phyloP scores from a whole-genome alignment of 2,888 invertebrate species.

The Lissocephala sabroskyi region DNA sequence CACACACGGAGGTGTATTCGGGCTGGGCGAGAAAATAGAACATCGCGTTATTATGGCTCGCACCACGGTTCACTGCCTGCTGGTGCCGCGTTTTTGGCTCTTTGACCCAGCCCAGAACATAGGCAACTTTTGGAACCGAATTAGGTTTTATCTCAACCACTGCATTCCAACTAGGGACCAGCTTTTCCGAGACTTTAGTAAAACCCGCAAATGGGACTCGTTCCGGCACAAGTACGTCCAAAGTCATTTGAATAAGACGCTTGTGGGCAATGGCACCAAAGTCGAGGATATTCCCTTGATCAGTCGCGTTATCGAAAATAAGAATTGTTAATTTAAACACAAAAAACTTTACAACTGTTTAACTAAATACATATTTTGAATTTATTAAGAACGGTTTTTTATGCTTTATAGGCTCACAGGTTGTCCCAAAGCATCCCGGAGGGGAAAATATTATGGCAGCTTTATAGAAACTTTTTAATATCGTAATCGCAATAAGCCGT shows the following conservation, averaged over 20 bases:
- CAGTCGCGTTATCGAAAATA: too few relatives aligned
- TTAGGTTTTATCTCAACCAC: constrained; percentile 60
- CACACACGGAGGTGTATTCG: constrained; percentile 74
- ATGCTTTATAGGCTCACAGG: too few relatives aligned
- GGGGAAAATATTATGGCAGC: too few relatives aligned
- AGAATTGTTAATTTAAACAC: too few relatives aligned
- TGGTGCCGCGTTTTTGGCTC: constrained; percentile 81
- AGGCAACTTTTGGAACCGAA: constrained; percentile 70
- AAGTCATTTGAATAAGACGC: not conserved
- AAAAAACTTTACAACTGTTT: too few relatives aligned
- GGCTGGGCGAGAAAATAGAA: constrained; percentile 80
- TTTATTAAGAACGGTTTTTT: too few relatives aligned
- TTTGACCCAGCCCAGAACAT: constrained; percentile 73
- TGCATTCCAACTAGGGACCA: constrained; percentile 66
- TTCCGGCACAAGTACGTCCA: constrained; percentile 57
- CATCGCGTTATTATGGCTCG: constrained; percentile 80
- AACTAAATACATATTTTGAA: too few relatives aligned
- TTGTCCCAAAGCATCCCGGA: too few relatives aligned
- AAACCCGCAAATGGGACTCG: constrained; percentile 64
- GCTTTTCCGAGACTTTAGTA: constrained; percentile 61
- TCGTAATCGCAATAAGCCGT: too few relatives aligned
- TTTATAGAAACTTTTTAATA: too few relatives aligned
- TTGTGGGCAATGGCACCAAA: too few relatives aligned
- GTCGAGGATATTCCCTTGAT: too few relatives aligned
- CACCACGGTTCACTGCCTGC: constrained; percentile 78